Evolutionary conservation across 2,797 vertebrate species (phyloP).

Genomic region (Periparus ater): DNA sequence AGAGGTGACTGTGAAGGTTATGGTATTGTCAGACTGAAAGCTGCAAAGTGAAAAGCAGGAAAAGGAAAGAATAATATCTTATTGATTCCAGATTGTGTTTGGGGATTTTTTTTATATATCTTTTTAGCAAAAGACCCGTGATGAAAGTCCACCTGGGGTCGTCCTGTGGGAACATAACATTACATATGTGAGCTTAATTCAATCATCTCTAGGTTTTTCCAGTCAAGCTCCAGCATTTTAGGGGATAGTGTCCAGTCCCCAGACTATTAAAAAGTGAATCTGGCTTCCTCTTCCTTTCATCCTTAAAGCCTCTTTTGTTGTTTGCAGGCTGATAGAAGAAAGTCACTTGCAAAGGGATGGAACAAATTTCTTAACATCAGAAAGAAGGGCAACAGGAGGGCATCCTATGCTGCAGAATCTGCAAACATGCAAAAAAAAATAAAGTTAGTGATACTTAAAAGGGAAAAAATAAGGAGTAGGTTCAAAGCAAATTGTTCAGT

Average conservation of each 20-base stretch:
- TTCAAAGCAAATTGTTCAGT: slow-evolving; percentile 27
- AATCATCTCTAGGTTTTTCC: not conserved
- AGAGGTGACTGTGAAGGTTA: slow-evolving; percentile 31
- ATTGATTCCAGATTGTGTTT: slow-evolving; percentile 11
- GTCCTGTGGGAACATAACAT: not conserved
- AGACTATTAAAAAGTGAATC: slow-evolving; percentile 33
- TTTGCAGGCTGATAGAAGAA: slow-evolving; percentile 25
- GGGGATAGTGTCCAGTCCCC: not conserved
- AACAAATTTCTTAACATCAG: slow-evolving; percentile 29
- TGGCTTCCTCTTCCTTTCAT: slow-evolving; percentile 28
- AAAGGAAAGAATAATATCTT: not conserved
- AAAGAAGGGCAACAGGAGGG: slow-evolving; percentile 47
- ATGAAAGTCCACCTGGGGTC: not conserved
- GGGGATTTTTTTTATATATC: not conserved
- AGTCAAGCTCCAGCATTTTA: not conserved
- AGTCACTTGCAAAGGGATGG: not conserved
- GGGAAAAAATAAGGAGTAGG: not conserved
- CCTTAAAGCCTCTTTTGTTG: slow-evolving; percentile 54
- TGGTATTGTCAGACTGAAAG: not conserved
- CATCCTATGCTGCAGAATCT: slow-evolving; percentile 23
- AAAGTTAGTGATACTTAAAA: not conserved
- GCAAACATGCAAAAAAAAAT: not conserved
- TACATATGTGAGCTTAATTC: not conserved
- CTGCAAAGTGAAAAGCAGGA: not conserved
- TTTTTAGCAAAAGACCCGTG: not conserved